A percentile compares a stretch with the other conserved stretches of the same genome.
Conservation (phyloP, 2,888 invertebrate species). For the Timema podura region DNA sequence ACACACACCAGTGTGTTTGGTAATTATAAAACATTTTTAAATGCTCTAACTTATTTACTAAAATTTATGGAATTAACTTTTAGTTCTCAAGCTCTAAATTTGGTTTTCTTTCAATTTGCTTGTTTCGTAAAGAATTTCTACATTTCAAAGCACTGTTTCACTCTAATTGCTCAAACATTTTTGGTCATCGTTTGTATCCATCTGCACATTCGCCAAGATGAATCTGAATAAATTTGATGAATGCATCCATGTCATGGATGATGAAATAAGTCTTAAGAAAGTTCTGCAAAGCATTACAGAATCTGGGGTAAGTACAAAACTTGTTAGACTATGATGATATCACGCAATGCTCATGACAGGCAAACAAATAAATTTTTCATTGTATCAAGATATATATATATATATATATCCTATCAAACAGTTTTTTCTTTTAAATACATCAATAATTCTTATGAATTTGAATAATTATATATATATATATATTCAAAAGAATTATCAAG, state of each 20-base stretch:
- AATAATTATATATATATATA: no score
- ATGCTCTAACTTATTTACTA: conserved; percentile 7
- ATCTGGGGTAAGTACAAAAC: conserved; percentile 44
- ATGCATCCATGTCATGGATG: conserved; percentile 62
- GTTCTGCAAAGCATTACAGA: conserved; percentile 59
- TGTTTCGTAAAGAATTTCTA: conserved; percentile 41
- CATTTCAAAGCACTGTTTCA: conserved; percentile 17
- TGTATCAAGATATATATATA: no score
- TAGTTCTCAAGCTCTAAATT: no score
- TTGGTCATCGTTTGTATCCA: conserved; percentile 34
- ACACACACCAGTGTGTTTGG: no score
- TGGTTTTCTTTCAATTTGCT: conserved; percentile 44
- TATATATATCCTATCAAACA: no score
- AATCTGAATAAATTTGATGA: conserved; percentile 54
- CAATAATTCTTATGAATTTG: no score
- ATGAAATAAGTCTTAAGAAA: conserved; percentile 54
- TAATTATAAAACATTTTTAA: conserved; percentile 1
- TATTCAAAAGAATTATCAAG: no score
- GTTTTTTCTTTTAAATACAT: no score
- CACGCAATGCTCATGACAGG: no score
- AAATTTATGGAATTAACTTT: no score
- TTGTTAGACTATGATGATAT: no score
- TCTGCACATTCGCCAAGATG: conserved; percentile 45
- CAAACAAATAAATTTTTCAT: no score
- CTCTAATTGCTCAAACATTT: conserved; percentile 39